These are phyloP conservation scores for Antheraea yamamai DNA, from an alignment of 2,888 invertebrate genomes.

Conservation along the genomic window DNA sequence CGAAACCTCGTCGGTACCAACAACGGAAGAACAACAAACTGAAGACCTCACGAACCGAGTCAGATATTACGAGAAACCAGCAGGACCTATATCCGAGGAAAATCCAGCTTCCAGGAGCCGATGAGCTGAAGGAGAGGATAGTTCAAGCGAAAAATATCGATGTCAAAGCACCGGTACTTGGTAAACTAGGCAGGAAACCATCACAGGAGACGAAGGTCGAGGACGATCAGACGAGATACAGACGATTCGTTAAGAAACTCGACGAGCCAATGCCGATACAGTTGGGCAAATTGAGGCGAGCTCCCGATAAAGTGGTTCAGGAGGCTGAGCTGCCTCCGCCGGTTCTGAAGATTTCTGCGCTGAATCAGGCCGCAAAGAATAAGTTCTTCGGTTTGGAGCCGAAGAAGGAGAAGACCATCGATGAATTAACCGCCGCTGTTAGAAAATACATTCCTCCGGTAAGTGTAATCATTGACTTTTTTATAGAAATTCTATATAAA, in stretches of 20 bases:
- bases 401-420: constrained; percentile 68
- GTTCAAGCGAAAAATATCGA: constrained; percentile 64
- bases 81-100: constrained; percentile 55
- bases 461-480: constrained; percentile 34
- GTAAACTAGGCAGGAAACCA: constrained; percentile 64
- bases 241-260: constrained; percentile 59
- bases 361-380: constrained; percentile 71
- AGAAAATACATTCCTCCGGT: constrained; percentile 76
- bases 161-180: constrained; percentile 62
- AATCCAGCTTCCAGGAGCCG: constrained; percentile 50
- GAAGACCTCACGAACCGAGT: constrained; percentile 73
- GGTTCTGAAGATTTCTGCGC: constrained; percentile 62
- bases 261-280: constrained; percentile 72
- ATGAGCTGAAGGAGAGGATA: constrained; percentile 54
- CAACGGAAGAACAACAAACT: constrained; percentile 71
- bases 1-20: constrained; percentile 64
- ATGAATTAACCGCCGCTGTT: constrained; percentile 71
- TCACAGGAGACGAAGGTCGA: constrained; percentile 62
- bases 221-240: constrained; percentile 57
- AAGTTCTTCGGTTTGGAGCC: constrained; percentile 72
- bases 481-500: not conserved
- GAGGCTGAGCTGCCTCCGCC: constrained; percentile 54
- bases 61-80: constrained; percentile 64
- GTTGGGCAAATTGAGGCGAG: constrained; percentile 64
- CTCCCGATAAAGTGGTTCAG: constrained; percentile 53